These are phyloP conservation scores for Bimastos eiseni DNA, from an alignment of 2,888 invertebrate species.

Conservation along the genomic window DNA sequence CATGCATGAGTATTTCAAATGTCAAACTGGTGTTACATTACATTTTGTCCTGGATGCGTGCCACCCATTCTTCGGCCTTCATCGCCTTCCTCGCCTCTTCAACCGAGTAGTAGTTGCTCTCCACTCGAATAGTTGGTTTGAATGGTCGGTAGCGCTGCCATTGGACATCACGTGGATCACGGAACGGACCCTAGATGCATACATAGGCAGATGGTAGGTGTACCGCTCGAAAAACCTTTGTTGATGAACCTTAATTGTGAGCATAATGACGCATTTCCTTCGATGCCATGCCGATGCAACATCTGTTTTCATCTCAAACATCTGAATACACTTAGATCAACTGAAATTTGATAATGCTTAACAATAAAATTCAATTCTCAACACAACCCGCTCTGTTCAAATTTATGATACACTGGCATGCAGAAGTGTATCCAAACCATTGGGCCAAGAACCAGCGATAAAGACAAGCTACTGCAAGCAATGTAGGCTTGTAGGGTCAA, in stretches of 20 bases:
- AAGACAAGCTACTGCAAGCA: neutral
- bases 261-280: neutral
- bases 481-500: neutral
- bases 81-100: conserved; percentile 56
- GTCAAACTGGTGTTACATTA: conserved; percentile 36
- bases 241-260: neutral
- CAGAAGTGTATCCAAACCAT: neutral
- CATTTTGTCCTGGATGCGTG: conserved; percentile 58
- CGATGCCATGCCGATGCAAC: neutral
- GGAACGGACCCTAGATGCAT: conserved; percentile 58
- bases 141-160: conserved; percentile 59
- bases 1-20: too few species aligned
- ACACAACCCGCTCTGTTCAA: neutral
- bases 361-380: neutral
- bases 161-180: conserved; percentile 57
- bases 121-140: conserved; percentile 58
- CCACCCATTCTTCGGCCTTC: conserved; percentile 60
- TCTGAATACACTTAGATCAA: neutral
- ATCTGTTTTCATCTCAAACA: neutral
- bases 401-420: neutral
- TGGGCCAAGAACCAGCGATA: neutral
- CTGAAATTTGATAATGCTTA: neutral
- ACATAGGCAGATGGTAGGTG: neutral
- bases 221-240: neutral
- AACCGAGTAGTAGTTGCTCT: conserved; percentile 56